A percentile compares a stretch with the other conserved stretches of the same genome.
Evolutionary conservation across 2,797 vertebrate genomes (phyloP).

Genomic region (Dendrocincla tyrannina): DNA sequence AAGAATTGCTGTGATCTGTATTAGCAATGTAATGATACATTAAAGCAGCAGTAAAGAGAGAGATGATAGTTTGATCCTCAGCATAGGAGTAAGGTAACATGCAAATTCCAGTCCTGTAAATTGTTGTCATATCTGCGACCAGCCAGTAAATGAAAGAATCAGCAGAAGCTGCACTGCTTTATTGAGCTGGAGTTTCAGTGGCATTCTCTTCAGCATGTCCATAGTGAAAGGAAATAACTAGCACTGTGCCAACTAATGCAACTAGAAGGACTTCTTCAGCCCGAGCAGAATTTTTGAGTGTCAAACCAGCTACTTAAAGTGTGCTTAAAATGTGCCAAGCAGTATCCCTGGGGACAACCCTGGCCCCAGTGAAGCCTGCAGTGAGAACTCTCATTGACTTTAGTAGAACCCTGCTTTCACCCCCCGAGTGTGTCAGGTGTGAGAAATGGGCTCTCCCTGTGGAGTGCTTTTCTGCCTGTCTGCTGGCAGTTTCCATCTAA

Average conservation of each 20-base stretch:
- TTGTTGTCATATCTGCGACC: not conserved
- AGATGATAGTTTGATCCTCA: not conserved
- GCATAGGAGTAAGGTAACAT: not conserved
- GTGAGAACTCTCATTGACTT: not conserved
- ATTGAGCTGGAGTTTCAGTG: not conserved
- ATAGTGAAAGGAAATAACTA: not conserved
- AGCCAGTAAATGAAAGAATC: not conserved
- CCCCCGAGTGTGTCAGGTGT: not conserved
- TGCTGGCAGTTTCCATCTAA: not conserved
- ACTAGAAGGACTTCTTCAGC: not conserved
- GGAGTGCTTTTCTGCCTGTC: constrained; percentile 6
- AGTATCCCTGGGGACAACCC: not conserved
- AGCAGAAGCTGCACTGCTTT: not conserved
- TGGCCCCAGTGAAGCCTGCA: not conserved
- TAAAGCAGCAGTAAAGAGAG: not conserved
- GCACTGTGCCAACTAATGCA: not conserved
- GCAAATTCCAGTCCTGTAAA: not conserved
- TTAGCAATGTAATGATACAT: not conserved
- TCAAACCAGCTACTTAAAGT: not conserved
- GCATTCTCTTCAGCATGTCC: not conserved
- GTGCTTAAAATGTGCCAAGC: not conserved
- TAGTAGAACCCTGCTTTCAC: not conserved
- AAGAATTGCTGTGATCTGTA: not conserved
- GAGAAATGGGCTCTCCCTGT: constrained; percentile 14
- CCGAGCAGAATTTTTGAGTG: not conserved